phyloP scores from a whole-genome alignment of 2,888 invertebrate genomes.

The Volucella zonaria region DNA sequence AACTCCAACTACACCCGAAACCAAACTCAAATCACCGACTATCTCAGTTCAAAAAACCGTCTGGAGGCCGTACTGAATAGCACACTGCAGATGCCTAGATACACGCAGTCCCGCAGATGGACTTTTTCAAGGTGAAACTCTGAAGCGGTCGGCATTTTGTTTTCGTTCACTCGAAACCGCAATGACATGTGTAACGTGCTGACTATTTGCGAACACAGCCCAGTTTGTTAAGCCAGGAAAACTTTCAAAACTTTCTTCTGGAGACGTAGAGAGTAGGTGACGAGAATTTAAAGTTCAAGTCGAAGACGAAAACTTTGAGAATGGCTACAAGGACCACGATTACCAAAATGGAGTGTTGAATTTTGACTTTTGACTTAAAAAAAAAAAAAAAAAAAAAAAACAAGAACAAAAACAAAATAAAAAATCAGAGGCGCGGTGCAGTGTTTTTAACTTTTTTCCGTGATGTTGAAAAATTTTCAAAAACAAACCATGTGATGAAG shows the following conservation, averaged over 20 bases:
- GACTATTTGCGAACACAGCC: conserved; percentile 49
- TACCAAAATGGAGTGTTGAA: background rate
- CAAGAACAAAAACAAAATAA: too few relatives aligned
- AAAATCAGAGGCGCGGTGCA: conserved; percentile 5
- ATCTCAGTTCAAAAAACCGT: conserved; percentile 87
- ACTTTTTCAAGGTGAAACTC: conserved; percentile 47
- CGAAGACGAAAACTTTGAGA: too few relatives aligned
- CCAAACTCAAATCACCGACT: conserved; percentile 84
- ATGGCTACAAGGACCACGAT: too few relatives aligned
- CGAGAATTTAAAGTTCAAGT: too few relatives aligned
- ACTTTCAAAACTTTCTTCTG: conserved; percentile 6
- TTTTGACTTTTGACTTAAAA: too few relatives aligned
- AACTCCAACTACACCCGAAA: conserved; percentile 77
- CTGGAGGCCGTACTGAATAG: conserved; percentile 88
- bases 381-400: too few relatives aligned
- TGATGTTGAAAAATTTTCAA: conserved; percentile 64
- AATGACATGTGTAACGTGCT: conserved; percentile 19
- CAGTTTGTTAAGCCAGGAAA: conserved; percentile 61
- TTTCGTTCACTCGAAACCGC: background rate
- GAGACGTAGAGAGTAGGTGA: too few relatives aligned
- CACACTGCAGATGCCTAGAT: background rate
- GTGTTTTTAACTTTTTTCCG: conserved; percentile 69
- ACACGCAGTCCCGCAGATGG: conserved; percentile 47
- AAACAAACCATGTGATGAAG: conserved; percentile 61
- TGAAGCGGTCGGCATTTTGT: background rate